A percentile compares a stretch with the other conserved stretches of the same genome.
Evolutionary conservation across 2,797 vertebrate genomes (phyloP).

Genomic region (Sebastes nivosus): DNA sequence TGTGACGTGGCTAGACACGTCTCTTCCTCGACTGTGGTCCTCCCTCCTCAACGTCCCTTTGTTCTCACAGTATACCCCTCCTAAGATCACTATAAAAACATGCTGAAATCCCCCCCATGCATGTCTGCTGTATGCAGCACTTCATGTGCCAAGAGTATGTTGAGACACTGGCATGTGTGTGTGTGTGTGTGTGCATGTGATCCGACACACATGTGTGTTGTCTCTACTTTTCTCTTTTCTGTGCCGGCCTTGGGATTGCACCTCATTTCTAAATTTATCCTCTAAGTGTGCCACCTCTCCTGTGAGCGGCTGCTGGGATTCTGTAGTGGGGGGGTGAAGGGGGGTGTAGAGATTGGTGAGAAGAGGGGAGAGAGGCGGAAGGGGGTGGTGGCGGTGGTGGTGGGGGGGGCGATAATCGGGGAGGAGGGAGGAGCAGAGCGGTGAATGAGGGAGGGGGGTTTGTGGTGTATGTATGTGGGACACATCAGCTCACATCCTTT

Average conservation of each 20-base stretch:
- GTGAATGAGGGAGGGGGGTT: slow-evolving; percentile 63
- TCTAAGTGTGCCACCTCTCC: slow-evolving; percentile 94
- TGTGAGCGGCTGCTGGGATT: slow-evolving; percentile 90
- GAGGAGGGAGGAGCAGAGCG: slow-evolving; percentile 74
- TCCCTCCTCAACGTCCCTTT: neutral
- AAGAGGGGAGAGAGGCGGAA: slow-evolving; percentile 9
- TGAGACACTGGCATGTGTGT: slow-evolving; percentile 7
- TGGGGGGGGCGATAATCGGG: slow-evolving; percentile 21
- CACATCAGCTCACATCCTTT: slow-evolving; percentile 60
- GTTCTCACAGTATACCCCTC: neutral
- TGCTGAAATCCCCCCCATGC: neutral
- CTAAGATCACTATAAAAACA: neutral
- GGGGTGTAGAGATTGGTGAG: slow-evolving; percentile 45
- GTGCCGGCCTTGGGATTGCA: slow-evolving; percentile 80
- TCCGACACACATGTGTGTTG: slow-evolving; percentile 48
- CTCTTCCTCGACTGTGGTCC: neutral
- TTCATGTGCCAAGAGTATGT: slow-evolving; percentile 5
- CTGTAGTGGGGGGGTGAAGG: slow-evolving; percentile 67
- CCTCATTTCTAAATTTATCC: slow-evolving; percentile 88
- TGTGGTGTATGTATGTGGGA: slow-evolving; percentile 67
- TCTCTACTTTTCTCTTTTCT: slow-evolving; percentile 53
- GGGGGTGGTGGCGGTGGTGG: neutral
- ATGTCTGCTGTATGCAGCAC: neutral
- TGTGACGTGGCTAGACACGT: slow-evolving; percentile 8
- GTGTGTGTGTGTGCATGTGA: slow-evolving; percentile 4